phyloP scores from a whole-genome alignment of 2,888 invertebrate genomes.

The Petrolisthes manimaculis region DNA sequence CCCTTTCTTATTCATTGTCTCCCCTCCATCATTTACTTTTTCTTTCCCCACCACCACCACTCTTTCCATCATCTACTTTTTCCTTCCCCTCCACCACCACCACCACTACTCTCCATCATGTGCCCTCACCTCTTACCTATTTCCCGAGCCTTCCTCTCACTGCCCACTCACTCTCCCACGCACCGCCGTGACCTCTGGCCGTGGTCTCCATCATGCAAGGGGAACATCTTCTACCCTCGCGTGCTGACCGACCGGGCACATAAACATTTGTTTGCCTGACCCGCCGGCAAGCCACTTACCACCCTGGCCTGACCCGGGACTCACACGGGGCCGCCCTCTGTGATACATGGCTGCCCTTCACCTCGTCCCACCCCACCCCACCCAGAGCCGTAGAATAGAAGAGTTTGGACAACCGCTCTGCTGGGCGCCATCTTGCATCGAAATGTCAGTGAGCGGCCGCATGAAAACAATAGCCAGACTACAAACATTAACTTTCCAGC shows the following conservation, averaged over 20 bases:
- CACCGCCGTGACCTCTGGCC: conserved; percentile 35
- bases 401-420: too few relatives aligned
- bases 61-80: background rate
- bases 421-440: too few relatives aligned
- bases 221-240: conserved; percentile 25
- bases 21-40: background rate
- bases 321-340: background rate
- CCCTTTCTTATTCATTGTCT: too few relatives aligned
- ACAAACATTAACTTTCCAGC: too few relatives aligned
- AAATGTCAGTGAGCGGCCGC: too few relatives aligned
- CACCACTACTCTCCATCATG: background rate
- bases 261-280: conserved; percentile 33
- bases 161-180: conserved; percentile 27
- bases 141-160: background rate
- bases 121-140: background rate
- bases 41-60: background rate
- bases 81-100: background rate
- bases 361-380: background rate
- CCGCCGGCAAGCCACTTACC: background rate
- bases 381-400: too few relatives aligned
- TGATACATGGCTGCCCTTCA: conserved; percentile 2
- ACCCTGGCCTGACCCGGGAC: background rate
- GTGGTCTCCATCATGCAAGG: conserved; percentile 41
- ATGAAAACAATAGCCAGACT: too few relatives aligned
- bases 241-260: conserved; percentile 18